Conservation (phyloP, 2,113 vertebrate genomes). For the Epinephelus moara region DNA sequence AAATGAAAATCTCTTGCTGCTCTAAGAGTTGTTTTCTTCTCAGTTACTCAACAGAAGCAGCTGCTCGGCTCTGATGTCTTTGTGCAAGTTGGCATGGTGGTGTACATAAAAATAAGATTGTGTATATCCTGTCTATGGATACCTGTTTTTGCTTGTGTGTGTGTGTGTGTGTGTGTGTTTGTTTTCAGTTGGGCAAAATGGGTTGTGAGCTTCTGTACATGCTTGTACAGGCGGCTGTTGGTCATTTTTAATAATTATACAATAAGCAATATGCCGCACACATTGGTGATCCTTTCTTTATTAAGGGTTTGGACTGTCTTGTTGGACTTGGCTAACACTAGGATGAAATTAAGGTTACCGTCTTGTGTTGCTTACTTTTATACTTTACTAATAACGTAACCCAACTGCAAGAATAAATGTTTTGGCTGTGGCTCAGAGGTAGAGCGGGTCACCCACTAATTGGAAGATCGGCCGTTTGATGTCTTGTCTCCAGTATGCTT, state of each 20-base stretch:
- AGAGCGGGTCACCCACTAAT: no score
- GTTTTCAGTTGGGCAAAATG: neutral
- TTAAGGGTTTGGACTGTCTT: neutral
- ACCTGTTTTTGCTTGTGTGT: neutral
- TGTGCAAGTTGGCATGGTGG: neutral
- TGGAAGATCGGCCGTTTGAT: no score
- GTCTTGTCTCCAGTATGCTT: no score
- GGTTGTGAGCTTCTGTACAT: neutral
- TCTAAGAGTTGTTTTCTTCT: slow-evolving; percentile 27
- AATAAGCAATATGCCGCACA: neutral
- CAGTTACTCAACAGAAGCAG: slow-evolving; percentile 7
- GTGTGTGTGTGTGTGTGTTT: neutral
- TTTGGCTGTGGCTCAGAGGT: no score
- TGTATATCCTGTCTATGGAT: neutral
- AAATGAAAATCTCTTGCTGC: slow-evolving; percentile 2
- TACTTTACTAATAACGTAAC: no score
- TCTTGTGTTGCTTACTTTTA: neutral
- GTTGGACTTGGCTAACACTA: neutral
- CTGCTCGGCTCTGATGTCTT: neutral
- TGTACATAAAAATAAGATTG: neutral
- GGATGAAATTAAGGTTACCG: neutral
- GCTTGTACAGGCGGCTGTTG: neutral
- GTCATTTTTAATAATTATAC: no score
- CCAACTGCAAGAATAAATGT: no score
- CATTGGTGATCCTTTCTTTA: neutral